phyloP scores from a whole-genome alignment of 2,113 vertebrate species.

The Promerops cafer region DNA sequence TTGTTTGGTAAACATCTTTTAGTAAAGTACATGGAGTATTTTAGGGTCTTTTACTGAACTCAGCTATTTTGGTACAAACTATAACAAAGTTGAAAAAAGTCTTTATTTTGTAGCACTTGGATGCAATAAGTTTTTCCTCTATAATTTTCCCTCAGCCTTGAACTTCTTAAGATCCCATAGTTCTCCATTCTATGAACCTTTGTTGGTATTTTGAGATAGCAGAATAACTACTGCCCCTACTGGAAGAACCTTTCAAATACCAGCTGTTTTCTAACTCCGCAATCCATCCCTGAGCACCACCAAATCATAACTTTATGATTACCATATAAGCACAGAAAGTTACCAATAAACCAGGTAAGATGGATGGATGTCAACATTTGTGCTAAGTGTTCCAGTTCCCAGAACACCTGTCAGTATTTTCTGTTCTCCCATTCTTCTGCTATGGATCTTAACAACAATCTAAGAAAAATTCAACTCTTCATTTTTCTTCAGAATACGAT shows the following conservation, averaged over 20 bases:
- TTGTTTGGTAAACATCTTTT: not conserved
- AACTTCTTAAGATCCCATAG: not conserved
- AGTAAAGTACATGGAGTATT: not conserved
- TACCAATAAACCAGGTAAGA: not conserved
- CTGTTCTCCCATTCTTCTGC: not conserved
- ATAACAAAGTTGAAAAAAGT: not conserved
- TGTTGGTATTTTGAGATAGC: not conserved
- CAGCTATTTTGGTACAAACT: not conserved
- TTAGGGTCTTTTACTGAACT: not conserved
- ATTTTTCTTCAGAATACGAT: not conserved
- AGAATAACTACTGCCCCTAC: not conserved
- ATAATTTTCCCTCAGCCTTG: not conserved
- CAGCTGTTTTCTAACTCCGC: not conserved
- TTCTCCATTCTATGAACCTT: not conserved
- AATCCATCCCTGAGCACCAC: not conserved
- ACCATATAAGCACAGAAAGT: not conserved
- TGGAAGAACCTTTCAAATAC: not conserved
- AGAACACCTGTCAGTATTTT: not conserved
- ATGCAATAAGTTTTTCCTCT: not conserved
- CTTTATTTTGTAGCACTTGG: not conserved
- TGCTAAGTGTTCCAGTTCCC: not conserved
- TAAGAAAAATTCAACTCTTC: not conserved
- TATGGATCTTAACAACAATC: not conserved
- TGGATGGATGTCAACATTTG: not conserved
- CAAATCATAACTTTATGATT: not conserved